Evolutionary conservation across 2,113 vertebrate species (phyloP).

Genomic region (Balaenoptera acutorostrata): DNA sequence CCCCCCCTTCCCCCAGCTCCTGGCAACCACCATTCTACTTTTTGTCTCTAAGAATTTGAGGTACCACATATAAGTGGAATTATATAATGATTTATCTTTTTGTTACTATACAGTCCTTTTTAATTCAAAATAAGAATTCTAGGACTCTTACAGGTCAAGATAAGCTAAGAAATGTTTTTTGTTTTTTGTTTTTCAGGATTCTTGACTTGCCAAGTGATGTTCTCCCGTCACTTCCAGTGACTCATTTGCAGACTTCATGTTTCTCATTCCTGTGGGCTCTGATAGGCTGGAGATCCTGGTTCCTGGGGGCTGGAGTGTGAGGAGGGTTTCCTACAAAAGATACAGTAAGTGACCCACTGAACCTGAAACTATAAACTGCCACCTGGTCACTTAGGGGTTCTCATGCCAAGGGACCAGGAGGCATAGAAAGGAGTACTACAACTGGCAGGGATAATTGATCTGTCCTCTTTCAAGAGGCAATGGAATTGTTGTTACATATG

Average conservation of each 20-base stretch:
- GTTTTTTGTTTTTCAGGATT: background rate
- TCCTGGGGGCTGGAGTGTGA: background rate
- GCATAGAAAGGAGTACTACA: background rate
- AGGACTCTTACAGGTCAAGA: background rate
- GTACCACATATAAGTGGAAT: background rate
- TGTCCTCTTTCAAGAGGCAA: background rate
- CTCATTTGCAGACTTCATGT: background rate
- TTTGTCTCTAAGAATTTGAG: background rate
- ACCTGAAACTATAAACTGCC: background rate
- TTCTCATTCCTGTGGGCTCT: background rate
- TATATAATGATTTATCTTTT: background rate
- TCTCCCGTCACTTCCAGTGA: background rate
- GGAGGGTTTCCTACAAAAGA: background rate
- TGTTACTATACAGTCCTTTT: background rate
- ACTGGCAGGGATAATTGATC: background rate
- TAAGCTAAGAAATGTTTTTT: background rate
- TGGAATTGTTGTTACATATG: background rate
- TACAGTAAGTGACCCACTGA: background rate
- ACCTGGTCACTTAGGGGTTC: background rate
- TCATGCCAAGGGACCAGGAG: background rate
- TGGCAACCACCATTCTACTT: background rate
- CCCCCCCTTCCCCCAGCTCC: background rate
- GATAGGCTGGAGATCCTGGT: background rate
- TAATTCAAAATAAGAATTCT: background rate
- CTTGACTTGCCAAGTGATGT: background rate